These are phyloP conservation scores for Buphagus erythrorhynchus DNA, from an alignment of 2,797 vertebrate species.

Conservation along the genomic window DNA sequence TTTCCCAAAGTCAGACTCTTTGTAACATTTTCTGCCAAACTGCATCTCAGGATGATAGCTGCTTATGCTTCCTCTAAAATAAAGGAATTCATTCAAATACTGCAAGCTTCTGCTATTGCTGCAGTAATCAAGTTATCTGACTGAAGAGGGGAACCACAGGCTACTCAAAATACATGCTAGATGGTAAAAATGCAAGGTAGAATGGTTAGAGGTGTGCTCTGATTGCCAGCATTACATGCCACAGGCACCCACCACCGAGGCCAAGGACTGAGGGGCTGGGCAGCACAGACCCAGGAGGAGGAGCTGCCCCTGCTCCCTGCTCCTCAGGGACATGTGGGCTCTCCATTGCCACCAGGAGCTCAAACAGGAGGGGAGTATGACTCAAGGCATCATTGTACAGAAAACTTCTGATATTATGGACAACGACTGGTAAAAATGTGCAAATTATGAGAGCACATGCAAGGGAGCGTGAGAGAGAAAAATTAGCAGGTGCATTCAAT, in stretches of 20 bases:
- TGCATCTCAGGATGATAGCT: not conserved
- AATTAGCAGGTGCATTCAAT: not conserved
- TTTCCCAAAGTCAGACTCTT: not conserved
- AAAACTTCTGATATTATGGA: not conserved
- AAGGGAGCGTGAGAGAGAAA: not conserved
- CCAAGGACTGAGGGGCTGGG: accelerated
- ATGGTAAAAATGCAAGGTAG: not conserved
- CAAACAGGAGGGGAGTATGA: not conserved
- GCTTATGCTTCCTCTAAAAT: not conserved
- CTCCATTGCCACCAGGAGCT: not conserved
- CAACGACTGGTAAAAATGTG: not conserved
- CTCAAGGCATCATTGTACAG: not conserved
- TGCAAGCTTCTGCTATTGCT: not conserved
- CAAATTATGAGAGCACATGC: not conserved
- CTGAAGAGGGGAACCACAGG: conserved; percentile 7
- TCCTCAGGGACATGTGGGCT: accelerated
- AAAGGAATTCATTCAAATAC: conserved; percentile 21
- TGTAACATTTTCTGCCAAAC: not conserved
- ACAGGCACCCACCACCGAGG: not conserved
- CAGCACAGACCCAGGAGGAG: not conserved
- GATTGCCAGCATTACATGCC: accelerated
- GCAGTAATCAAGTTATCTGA: conserved; percentile 9
- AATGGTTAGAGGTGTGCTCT: not conserved
- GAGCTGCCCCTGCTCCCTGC: accelerated
- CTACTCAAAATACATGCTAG: not conserved